phyloP scores from a whole-genome alignment of 2,113 vertebrate genomes.

The Thomomys bottae region DNA sequence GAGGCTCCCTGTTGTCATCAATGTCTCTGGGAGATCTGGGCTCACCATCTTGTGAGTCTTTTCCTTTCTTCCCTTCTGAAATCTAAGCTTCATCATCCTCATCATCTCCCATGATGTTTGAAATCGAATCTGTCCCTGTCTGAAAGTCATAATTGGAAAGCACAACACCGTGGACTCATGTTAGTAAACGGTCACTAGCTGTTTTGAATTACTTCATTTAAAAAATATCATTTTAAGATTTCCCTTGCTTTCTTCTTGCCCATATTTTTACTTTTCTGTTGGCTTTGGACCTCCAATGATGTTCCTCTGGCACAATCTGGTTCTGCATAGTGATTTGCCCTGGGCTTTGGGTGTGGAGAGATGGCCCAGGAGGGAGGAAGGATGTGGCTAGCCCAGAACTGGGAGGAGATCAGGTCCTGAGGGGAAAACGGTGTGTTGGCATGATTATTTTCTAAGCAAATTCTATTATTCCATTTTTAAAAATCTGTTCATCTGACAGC shows the following conservation, averaged over 20 bases:
- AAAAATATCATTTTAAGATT: slow-evolving; percentile 43
- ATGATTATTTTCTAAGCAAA: slow-evolving; percentile 29
- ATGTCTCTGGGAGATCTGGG: neutral
- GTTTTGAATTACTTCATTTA: slow-evolving; percentile 34
- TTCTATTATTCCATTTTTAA: neutral
- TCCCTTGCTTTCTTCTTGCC: slow-evolving; percentile 4
- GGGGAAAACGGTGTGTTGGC: rapidly evolving
- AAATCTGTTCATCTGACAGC: slow-evolving; percentile 23
- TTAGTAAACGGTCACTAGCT: neutral
- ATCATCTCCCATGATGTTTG: neutral
- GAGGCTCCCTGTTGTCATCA: neutral
- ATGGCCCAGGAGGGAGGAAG: neutral
- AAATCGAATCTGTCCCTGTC: neutral
- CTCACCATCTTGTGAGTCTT: neutral
- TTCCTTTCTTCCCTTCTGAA: neutral
- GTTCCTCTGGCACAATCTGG: neutral
- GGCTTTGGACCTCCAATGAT: neutral
- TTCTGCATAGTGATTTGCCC: neutral
- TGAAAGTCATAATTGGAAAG: slow-evolving; percentile 36
- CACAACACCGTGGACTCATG: neutral
- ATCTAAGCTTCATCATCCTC: neutral
- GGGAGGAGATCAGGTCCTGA: neutral
- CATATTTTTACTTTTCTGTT: neutral
- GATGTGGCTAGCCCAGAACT: neutral
- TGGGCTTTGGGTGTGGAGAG: neutral